Conservation (phyloP, 2,113 vertebrate genomes). For the Mustela lutreola region DNA sequence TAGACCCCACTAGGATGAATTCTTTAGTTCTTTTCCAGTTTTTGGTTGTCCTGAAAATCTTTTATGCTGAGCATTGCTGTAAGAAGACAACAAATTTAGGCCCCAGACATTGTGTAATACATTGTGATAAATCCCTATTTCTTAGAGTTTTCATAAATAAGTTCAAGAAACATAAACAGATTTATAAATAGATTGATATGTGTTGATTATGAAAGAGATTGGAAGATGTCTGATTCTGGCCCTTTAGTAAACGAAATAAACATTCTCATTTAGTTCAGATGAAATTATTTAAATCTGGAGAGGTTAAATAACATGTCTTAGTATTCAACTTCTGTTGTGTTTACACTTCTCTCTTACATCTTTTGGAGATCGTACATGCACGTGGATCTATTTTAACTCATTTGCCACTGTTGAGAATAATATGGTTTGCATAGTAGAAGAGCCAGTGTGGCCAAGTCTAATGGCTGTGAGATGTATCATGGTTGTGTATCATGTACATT, state of each 20-base stretch:
- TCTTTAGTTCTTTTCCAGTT: conserved; percentile 24
- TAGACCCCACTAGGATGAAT: not conserved
- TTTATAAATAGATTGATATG: conserved; percentile 2
- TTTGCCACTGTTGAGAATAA: conserved; percentile 2
- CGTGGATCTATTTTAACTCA: not conserved
- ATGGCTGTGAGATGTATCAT: not conserved
- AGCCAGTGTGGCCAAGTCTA: not conserved
- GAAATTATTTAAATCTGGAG: conserved; percentile 16
- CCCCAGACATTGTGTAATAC: not conserved
- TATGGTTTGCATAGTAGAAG: not conserved
- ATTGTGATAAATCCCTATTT: not conserved
- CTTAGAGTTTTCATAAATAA: conserved; percentile 31
- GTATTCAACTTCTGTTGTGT: not conserved
- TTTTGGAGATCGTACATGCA: not conserved
- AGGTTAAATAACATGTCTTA: not conserved
- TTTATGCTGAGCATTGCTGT: not conserved
- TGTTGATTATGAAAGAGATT: conserved; percentile 7
- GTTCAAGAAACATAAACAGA: not conserved
- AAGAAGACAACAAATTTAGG: not conserved
- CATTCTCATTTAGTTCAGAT: not conserved
- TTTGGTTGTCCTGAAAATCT: conserved; percentile 49
- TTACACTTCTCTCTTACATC: not conserved
- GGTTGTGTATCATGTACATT: not conserved
- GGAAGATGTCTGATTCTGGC: not conserved
- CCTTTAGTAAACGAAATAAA: conserved; percentile 15